Percentiles rank a stretch among this genome's conserved stretches.
Evolutionary conservation across 2,888 invertebrate species (phyloP).

Genomic region (Epiperipatus broadwayi): DNA sequence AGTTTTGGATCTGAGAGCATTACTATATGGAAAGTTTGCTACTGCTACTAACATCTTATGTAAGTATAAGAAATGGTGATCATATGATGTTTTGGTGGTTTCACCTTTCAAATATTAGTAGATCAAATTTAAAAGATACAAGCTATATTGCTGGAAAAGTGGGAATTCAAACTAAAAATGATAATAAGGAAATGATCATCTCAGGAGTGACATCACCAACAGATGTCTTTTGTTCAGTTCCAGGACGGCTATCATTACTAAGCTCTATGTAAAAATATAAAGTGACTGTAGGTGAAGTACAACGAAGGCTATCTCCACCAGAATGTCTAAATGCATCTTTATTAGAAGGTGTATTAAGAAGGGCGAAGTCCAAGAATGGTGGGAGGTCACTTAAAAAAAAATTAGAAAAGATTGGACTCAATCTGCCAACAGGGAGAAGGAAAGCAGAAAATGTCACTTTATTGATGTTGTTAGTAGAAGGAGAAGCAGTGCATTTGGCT

Average conservation of each 20-base stretch:
- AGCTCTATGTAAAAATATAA: slow-evolving; percentile 99
- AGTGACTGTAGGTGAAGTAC: slow-evolving; percentile 97
- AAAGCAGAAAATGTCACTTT: slow-evolving; percentile 97
- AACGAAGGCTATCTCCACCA: slow-evolving; percentile 84
- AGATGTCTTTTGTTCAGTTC: slow-evolving; percentile 96
- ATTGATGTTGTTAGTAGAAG: slow-evolving; percentile 92
- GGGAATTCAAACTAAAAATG: too few species aligned
- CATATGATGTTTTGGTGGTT: too few species aligned
- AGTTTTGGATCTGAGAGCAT: too few species aligned
- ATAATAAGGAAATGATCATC: slow-evolving; percentile 30
- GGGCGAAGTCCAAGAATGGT: slow-evolving; percentile 98
- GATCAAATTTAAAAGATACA: too few species aligned
- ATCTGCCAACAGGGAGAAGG: slow-evolving; percentile 88
- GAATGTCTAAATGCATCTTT: slow-evolving; percentile 97
- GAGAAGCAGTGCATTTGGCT: slow-evolving; percentile 94
- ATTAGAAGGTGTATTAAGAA: slow-evolving; percentile 83
- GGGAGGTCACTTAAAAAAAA: slow-evolving; percentile 88
- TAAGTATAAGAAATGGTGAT: too few species aligned
- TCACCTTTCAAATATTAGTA: too few species aligned
- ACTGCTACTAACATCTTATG: too few species aligned
- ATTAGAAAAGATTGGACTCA: slow-evolving; percentile 91
- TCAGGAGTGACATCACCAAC: slow-evolving; percentile 41
- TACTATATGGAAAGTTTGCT: too few species aligned
- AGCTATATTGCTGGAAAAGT: too few species aligned
- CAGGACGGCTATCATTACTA: slow-evolving; percentile 82